Evolutionary conservation across 2,113 vertebrate genomes (phyloP).

Genomic region (Notiomystis cincta): DNA sequence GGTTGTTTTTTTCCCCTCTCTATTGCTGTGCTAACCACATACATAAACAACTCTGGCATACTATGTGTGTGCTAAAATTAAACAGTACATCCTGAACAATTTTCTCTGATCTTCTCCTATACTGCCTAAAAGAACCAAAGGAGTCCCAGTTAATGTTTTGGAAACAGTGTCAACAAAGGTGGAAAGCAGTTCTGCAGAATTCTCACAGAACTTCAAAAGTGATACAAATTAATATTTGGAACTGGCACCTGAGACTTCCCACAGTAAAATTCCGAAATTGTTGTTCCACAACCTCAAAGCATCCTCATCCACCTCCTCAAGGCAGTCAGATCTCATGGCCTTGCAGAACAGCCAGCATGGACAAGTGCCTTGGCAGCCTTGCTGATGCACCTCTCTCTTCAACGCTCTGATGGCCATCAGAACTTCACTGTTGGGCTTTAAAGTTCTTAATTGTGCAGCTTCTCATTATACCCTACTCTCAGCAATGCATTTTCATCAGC

Average conservation of each 20-base stretch:
- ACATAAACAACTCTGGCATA: background rate
- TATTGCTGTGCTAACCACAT: background rate
- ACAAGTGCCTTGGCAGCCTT: background rate
- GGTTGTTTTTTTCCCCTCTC: accelerated
- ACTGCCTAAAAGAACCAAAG: background rate
- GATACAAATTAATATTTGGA: background rate
- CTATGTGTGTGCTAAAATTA: background rate
- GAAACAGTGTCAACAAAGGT: background rate
- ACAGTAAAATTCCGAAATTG: background rate
- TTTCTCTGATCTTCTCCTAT: background rate
- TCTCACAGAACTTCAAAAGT: background rate
- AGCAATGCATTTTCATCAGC: background rate
- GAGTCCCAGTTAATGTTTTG: background rate
- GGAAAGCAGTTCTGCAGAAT: background rate
- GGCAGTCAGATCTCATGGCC: background rate
- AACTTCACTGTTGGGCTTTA: background rate
- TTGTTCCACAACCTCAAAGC: background rate
- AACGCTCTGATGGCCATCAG: background rate
- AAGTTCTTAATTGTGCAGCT: background rate
- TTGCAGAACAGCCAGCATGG: accelerated
- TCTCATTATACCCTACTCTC: background rate
- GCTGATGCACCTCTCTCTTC: background rate
- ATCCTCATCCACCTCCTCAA: background rate
- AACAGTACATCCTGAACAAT: background rate
- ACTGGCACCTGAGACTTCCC: background rate